Percentiles rank a stretch among this genome's conserved stretches.
phyloP scores from a whole-genome alignment of 2,888 invertebrate species.

The Crioceris asparagi region DNA sequence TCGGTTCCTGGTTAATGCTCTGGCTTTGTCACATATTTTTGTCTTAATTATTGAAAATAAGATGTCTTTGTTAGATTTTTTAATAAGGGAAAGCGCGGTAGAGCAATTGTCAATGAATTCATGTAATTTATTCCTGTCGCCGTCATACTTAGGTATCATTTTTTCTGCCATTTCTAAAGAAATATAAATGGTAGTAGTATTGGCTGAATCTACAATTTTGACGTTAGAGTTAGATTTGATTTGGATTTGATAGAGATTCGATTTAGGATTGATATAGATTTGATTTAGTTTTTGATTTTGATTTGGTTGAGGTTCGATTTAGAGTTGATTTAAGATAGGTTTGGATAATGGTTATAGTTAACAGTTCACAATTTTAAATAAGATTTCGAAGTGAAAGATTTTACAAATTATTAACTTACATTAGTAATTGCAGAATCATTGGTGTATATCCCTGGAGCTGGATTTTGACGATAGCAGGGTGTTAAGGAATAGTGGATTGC shows the following conservation, averaged over 20 bases:
- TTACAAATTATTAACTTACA: too few species aligned
- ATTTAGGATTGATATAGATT: too few species aligned
- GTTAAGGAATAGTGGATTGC: too few species aligned
- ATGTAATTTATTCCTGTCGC: conserved; percentile 13
- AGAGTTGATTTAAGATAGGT: too few species aligned
- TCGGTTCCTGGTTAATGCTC: conserved; percentile 18
- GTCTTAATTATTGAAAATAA: conserved; percentile 19
- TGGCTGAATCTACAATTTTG: neutral
- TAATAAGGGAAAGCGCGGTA: conserved; percentile 13
- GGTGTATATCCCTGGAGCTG: too few species aligned
- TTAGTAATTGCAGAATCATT: too few species aligned
- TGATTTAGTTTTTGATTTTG: too few species aligned
- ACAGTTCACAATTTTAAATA: too few species aligned
- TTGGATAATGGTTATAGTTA: too few species aligned
- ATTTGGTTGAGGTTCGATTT: too few species aligned
- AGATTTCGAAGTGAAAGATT: too few species aligned
- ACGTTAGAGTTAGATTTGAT: conserved; percentile 1
- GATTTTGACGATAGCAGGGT: too few species aligned
- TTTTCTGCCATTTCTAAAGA: conserved; percentile 11
- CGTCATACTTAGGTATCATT: conserved; percentile 15
- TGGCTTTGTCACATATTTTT: conserved; percentile 20
- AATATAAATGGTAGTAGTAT: conserved; percentile 3
- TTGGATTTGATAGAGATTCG: conserved; percentile 1
- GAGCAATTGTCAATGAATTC: conserved; percentile 10
- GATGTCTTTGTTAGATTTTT: conserved; percentile 8